Conservation (phyloP, 2,888 invertebrate species). For the Troilus luridus region DNA sequence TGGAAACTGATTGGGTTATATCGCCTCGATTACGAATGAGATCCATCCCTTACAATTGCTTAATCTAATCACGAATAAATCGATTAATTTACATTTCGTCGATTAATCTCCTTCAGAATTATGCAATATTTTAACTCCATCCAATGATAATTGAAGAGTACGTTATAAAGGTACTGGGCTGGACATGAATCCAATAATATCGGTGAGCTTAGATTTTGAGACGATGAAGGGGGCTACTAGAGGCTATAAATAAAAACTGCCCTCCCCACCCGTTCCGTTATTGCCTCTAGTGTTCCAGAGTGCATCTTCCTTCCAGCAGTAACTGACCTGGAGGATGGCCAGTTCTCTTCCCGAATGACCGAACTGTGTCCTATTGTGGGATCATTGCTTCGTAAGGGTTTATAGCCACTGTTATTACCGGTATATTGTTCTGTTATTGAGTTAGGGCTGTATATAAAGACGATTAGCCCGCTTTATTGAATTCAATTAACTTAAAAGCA, state of each 20-base stretch:
- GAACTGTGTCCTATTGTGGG: neutral
- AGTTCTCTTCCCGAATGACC: neutral
- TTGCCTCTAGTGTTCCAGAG: neutral
- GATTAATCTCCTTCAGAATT: too few species aligned
- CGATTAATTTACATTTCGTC: too few species aligned
- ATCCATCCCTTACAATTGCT: too few species aligned
- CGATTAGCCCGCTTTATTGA: neutral
- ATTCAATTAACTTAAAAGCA: neutral
- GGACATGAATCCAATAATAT: neutral
- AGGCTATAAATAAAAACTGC: neutral
- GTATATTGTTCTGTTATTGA: neutral
- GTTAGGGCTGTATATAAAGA: neutral
- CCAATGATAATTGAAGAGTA: neutral
- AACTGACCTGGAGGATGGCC: neutral
- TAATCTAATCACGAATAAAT: too few species aligned
- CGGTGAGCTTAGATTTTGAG: neutral
- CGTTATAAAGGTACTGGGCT: neutral
- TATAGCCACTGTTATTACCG: neutral
- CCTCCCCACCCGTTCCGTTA: neutral
- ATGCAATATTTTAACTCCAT: too few species aligned
- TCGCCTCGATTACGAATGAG: too few species aligned
- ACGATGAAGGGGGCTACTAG: neutral
- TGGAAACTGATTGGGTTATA: too few species aligned
- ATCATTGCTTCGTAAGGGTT: neutral
- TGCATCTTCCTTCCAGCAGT: slow-evolving; percentile 26